Evolutionary conservation across 2,888 invertebrate species (phyloP).

Genomic region (Eupithecia insigniata): DNA sequence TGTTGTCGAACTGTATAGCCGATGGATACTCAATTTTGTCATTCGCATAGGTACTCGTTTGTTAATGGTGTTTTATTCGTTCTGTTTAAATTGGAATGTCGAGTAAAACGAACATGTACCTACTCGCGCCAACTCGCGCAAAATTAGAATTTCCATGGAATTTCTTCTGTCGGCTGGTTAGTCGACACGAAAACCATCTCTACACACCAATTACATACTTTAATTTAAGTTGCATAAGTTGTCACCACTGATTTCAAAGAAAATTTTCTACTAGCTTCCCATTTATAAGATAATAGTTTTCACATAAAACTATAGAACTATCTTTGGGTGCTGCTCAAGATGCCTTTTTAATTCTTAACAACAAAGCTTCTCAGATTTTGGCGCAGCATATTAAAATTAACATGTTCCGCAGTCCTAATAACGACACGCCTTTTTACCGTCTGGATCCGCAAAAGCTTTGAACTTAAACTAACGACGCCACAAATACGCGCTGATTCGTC

Average conservation of each 20-base stretch:
- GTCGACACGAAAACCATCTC: background rate
- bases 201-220: background rate
- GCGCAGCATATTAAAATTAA: background rate
- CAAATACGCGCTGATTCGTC: constrained; percentile 39
- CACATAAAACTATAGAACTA: background rate
- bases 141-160: background rate
- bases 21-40: background rate
- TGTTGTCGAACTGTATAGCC: background rate
- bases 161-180: background rate
- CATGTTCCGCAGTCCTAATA: constrained; percentile 13
- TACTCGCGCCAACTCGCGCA: background rate
- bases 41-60: background rate
- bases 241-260: background rate
- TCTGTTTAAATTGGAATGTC: background rate
- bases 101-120: background rate
- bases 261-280: background rate
- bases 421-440: constrained; percentile 26
- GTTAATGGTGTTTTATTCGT: background rate
- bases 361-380: background rate
- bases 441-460: constrained; percentile 32
- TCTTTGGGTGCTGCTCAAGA: background rate
- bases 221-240: background rate
- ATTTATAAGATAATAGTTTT: background rate
- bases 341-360: background rate
- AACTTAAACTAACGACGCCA: constrained; percentile 26